A percentile compares a stretch with the other conserved stretches of the same genome.
phyloP scores from a whole-genome alignment of 2,113 vertebrate genomes.

The Todiramphus chloris region DNA sequence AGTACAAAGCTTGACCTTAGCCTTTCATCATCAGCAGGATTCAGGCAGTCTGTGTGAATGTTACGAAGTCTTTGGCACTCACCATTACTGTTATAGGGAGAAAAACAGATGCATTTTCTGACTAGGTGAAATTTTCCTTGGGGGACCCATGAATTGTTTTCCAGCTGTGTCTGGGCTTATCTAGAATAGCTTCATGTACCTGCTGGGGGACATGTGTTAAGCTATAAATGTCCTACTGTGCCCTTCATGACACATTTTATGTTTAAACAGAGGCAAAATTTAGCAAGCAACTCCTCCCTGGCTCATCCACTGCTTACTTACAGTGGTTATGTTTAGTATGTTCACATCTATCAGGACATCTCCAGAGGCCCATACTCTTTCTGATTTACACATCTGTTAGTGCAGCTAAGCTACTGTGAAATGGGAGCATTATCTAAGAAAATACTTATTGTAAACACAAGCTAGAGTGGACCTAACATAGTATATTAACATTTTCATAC shows the following conservation, averaged over 20 bases:
- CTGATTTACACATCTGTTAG: background rate
- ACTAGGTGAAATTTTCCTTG: constrained; percentile 41
- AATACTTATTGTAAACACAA: background rate
- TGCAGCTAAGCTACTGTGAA: background rate
- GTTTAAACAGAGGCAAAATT: constrained; percentile 37
- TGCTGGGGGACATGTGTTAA: constrained; percentile 35
- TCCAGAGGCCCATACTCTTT: background rate
- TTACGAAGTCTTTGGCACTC: background rate
- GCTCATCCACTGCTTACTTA: background rate
- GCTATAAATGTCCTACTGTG: constrained; percentile 30
- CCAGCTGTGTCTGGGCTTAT: constrained; percentile 43
- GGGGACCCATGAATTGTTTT: constrained; percentile 22
- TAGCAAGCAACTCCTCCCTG: background rate
- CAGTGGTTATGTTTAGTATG: background rate
- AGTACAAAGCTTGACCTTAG: constrained; percentile 63
- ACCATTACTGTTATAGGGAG: background rate
- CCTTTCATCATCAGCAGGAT: constrained; percentile 38
- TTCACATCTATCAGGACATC: background rate
- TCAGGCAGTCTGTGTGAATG: constrained; percentile 13
- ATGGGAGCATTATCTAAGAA: background rate
- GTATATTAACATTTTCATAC: background rate
- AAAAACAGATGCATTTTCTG: constrained; percentile 47
- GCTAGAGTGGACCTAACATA: background rate
- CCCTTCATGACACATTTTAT: constrained; percentile 17
- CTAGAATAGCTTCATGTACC: constrained; percentile 33